Evolutionary conservation across 2,888 invertebrate species (phyloP).

Genomic region (Ichneumon xanthorius): DNA sequence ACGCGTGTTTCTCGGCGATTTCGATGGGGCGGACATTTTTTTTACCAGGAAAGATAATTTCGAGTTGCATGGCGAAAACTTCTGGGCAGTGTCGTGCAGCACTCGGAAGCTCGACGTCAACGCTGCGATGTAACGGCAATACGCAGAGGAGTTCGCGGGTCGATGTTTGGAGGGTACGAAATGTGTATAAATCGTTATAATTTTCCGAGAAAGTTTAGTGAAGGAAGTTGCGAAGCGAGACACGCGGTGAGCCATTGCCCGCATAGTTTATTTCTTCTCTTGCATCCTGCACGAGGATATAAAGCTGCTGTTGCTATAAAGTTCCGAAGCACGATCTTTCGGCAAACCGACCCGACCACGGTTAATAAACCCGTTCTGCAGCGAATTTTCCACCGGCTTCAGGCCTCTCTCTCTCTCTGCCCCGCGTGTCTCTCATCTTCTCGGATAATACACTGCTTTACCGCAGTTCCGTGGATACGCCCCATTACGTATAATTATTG

Average conservation of each 20-base stretch:
- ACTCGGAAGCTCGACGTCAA: slow-evolving; percentile 32
- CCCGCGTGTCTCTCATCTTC: slow-evolving; percentile 43
- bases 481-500: slow-evolving; percentile 35
- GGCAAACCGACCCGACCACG: slow-evolving; percentile 28
- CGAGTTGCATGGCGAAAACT: not conserved
- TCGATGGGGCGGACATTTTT: not conserved
- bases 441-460: slow-evolving; percentile 14
- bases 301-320: not conserved
- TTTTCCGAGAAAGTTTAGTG: slow-evolving; percentile 38
- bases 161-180: slow-evolving; percentile 37
- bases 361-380: slow-evolving; percentile 67
- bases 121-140: slow-evolving; percentile 28
- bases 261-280: slow-evolving; percentile 48
- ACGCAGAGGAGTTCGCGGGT: slow-evolving; percentile 15
- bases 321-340: slow-evolving; percentile 15
- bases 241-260: slow-evolving; percentile 1
- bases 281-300: slow-evolving; percentile 20
- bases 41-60: not conserved
- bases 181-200: slow-evolving; percentile 43
- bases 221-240: slow-evolving; percentile 5
- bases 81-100: slow-evolving; percentile 19
- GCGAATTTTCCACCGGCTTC: slow-evolving; percentile 69
- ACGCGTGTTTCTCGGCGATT: not conserved
- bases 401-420: slow-evolving; percentile 9
- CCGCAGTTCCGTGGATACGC: slow-evolving; percentile 44